Base-by-base conservation (phyloP, 2,888 invertebrate genomes). In the Metacarcinus magister region DNA sequence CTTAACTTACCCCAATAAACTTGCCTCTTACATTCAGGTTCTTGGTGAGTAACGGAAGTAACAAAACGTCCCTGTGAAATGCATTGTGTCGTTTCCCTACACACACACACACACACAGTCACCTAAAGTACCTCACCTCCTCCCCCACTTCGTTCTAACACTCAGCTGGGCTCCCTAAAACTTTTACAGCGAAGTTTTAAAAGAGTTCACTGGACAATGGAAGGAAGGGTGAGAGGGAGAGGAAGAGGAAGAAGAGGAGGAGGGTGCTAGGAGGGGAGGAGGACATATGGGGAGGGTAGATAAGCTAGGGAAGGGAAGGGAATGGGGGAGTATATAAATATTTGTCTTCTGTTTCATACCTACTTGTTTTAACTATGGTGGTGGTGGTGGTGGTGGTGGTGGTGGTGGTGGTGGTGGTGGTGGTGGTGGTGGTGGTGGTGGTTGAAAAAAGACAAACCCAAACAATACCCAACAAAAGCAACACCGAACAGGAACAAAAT, bases 101-200 rank as follows among this genome's bases (percentile, higher is more conserved):
- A 82, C 82, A 82, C 28, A 28, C 10, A 32, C 7, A 82, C 82
- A 82, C 28, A 28, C 10, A 82, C 28, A 32, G 82, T 82, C 10
- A 8, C 32, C 82, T 32, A 13, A 32, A 82, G 28, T 32, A 82
- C 28, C 28, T 0, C 28, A 28, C 82, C 82, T 32, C 82, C 82
- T 28, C 2, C 82, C 2, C 32, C 82, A 23, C 82, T 32, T 82
- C 82, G 32, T 16, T 32, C 82, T 82, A 32, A 67, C 32, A 82
- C 82, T 82, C 82, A 82, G 82, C 32, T 82, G 82, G 82, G 82
- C 82, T 32, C 32, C 32, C 82, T 82, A 28, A 75, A 82, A 82
- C 82, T 82, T 82, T 82, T 82, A 82, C 28, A 82, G 32, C 32
- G 32, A 82, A 82, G 32, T 82, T 82, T 82, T 82, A 82, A 32